A percentile compares a stretch with the other conserved stretches of the same genome.
Evolutionary conservation across 2,797 vertebrate genomes (phyloP).

Genomic region (Acipenser oxyrinchus): DNA sequence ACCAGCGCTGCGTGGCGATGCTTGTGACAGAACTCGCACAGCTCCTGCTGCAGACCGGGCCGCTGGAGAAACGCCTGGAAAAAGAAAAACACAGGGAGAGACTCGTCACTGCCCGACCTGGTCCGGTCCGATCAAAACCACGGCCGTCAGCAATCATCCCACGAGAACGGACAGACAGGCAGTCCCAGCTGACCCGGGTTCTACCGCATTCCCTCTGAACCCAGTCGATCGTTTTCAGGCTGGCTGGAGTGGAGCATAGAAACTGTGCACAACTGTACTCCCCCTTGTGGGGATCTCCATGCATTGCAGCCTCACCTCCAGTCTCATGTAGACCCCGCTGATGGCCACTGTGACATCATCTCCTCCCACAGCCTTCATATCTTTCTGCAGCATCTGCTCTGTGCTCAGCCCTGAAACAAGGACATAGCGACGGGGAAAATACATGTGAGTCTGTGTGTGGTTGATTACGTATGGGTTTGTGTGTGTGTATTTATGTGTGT

Average conservation of each 20-base stretch:
- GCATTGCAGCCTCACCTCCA: conserved; percentile 57
- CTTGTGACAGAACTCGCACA: conserved; percentile 67
- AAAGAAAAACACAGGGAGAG: neutral
- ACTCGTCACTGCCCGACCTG: neutral
- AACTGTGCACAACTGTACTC: no score
- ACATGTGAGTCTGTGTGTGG: no score
- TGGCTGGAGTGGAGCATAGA: no score
- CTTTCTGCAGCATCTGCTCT: conserved; percentile 85
- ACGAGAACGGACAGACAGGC: no score
- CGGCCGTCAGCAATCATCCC: no score
- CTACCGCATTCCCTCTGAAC: no score
- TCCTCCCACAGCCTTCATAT: conserved; percentile 67
- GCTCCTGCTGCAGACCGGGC: conserved; percentile 55
- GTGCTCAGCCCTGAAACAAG: conserved; percentile 66
- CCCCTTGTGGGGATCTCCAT: neutral
- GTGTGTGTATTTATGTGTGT: no score
- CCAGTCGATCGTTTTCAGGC: no score
- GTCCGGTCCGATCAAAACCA: neutral
- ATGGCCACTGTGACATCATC: conserved; percentile 52
- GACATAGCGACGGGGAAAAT: neutral
- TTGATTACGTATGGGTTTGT: no score
- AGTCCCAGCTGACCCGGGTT: no score
- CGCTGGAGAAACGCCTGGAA: conserved; percentile 66
- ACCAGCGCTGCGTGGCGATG: conserved; percentile 59
- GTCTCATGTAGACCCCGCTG: conserved; percentile 67